phyloP scores from a whole-genome alignment of 2,797 vertebrate genomes.

The Smutsia gigantea region DNA sequence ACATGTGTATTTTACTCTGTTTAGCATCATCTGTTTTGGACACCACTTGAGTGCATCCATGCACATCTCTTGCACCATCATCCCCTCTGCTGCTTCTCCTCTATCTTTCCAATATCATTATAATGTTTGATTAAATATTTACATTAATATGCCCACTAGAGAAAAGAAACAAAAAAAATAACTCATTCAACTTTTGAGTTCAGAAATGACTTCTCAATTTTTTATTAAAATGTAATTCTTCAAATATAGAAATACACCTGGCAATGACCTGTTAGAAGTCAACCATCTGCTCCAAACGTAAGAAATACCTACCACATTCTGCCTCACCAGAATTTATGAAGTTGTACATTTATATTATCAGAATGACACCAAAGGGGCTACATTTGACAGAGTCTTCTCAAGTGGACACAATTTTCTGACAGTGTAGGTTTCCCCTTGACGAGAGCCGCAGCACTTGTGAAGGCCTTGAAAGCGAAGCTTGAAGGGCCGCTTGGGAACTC shows the following conservation, averaged over 20 bases:
- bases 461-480: constrained; percentile 46
- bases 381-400: constrained; percentile 69
- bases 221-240: constrained; percentile 84
- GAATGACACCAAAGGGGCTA: constrained; percentile 36
- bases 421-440: constrained; percentile 47
- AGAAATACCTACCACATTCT: constrained; percentile 70
- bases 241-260: constrained; percentile 79
- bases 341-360: constrained; percentile 12
- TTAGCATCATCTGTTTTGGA: neutral
- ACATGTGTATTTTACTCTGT: neutral
- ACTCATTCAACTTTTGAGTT: constrained; percentile 45
- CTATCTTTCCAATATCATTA: neutral
- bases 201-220: constrained; percentile 67
- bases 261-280: constrained; percentile 64
- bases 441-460: constrained; percentile 1
- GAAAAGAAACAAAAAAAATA: constrained; percentile 26
- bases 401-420: constrained; percentile 67
- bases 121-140: neutral
- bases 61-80: neutral
- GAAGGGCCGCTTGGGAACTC: constrained; percentile 65
- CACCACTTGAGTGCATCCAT: neutral
- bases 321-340: constrained; percentile 62
- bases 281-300: constrained; percentile 66
- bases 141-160: neutral
- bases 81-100: neutral